phyloP scores from a whole-genome alignment of 1,140 invertebrate species.

The Acyrthosiphon pisum region DNA sequence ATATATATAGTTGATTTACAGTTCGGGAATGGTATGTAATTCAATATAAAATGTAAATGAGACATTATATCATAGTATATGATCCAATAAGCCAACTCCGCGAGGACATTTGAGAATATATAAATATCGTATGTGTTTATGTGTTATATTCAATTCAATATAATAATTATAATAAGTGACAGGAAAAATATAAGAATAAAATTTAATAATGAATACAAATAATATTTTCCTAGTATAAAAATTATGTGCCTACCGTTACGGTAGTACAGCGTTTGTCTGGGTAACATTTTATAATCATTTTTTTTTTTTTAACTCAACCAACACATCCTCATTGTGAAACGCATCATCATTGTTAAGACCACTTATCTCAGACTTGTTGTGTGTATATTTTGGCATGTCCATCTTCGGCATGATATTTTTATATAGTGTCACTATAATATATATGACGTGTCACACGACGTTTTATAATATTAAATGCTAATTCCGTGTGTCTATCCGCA shows the following conservation, averaged over 20 bases:
- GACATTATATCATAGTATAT: neutral
- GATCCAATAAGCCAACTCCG: neutral
- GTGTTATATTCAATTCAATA: neutral
- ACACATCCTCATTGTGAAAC: conserved; percentile 17
- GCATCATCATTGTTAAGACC: neutral
- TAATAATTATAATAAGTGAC: neutral
- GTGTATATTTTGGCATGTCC: neutral
- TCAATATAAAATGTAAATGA: neutral
- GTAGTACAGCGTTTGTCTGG: neutral
- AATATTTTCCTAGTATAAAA: neutral
- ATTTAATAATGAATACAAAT: neutral
- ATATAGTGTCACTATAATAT: neutral
- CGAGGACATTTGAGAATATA: neutral
- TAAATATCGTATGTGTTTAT: neutral
- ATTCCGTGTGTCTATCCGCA: neutral
- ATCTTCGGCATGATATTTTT: neutral
- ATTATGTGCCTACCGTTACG: neutral
- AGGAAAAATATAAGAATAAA: neutral
- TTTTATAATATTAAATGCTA: conserved; percentile 10
- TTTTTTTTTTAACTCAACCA: neutral
- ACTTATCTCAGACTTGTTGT: neutral
- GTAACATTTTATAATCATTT: neutral
- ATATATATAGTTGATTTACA: neutral
- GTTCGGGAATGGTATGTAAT: neutral
- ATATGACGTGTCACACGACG: neutral